These are phyloP conservation scores for Polydrusus tereticollis DNA, from an alignment of 2,888 invertebrate genomes.

Conservation along the genomic window DNA sequence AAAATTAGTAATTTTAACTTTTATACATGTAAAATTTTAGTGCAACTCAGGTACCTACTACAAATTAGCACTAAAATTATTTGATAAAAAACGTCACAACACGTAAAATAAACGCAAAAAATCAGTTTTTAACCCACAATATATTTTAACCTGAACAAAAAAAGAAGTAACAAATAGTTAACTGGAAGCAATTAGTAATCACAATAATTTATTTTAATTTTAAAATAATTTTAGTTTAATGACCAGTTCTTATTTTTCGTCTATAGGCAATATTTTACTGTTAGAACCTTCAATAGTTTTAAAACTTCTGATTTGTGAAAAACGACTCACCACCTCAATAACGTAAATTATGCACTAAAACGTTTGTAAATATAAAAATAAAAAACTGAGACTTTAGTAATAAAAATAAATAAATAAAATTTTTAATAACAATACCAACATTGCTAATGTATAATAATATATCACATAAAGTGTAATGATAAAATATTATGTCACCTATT, in stretches of 20 bases:
- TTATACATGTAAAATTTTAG: neutral
- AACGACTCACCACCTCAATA: neutral
- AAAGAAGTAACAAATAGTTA: slow-evolving; percentile 32
- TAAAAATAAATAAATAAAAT: slow-evolving; percentile 53
- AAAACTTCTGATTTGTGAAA: neutral
- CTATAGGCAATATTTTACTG: neutral
- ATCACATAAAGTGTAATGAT: slow-evolving; percentile 46
- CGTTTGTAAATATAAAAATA: slow-evolving; percentile 19
- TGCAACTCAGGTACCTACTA: neutral
- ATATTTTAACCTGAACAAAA: slow-evolving; percentile 28
- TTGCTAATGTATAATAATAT: slow-evolving; percentile 59
- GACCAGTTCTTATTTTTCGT: neutral
- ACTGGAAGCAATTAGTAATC: slow-evolving; percentile 31
- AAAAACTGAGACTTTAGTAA: slow-evolving; percentile 18
- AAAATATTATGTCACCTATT: slow-evolving; percentile 45
- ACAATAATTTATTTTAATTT: slow-evolving; percentile 1
- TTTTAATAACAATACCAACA: slow-evolving; percentile 59
- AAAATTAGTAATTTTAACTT: neutral
- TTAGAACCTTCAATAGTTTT: neutral
- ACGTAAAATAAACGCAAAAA: slow-evolving; percentile 15
- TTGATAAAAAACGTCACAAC: slow-evolving; percentile 5
- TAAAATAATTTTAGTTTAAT: slow-evolving; percentile 10
- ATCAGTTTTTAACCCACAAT: slow-evolving; percentile 33
- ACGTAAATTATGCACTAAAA: neutral
- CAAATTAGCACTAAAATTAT: neutral